Conservation (phyloP, 2,797 vertebrate species). For the Acanthopagrus latus region DNA sequence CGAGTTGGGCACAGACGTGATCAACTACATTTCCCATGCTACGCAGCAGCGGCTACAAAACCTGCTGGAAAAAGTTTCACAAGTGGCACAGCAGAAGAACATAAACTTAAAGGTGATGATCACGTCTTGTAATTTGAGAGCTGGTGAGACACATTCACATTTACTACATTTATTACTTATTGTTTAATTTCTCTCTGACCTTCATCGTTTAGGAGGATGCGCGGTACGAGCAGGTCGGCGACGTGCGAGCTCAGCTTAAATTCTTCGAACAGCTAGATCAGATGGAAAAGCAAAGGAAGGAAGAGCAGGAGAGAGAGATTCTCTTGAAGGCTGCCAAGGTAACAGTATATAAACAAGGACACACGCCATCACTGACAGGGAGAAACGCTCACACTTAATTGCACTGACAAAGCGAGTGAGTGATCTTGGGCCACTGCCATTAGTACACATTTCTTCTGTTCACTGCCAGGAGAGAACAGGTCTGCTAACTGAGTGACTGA, state of each 20-base stretch:
- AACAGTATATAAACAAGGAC: constrained; percentile 35
- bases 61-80: constrained; percentile 92
- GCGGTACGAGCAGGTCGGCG: constrained; percentile 88
- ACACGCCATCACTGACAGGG: not conserved
- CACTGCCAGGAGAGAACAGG: constrained; percentile 18
- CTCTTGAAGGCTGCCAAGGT: constrained; percentile 96
- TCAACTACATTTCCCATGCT: constrained; percentile 93
- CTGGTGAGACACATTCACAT: accelerated
- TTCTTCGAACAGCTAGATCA: constrained; percentile 98
- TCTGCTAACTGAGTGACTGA: constrained; percentile 31
- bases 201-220: constrained; percentile 89
- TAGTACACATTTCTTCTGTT: constrained; percentile 35
- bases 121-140: not conserved
- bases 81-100: constrained; percentile 93
- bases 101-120: constrained; percentile 90
- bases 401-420: constrained; percentile 9
- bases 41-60: constrained; percentile 92
- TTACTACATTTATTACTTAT: not conserved
- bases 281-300: constrained; percentile 95
- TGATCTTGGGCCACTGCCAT: constrained; percentile 41
- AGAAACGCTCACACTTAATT: constrained; percentile 12
- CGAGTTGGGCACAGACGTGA: constrained; percentile 92
- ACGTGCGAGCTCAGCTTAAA: constrained; percentile 93
- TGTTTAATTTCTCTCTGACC: not conserved
- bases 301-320: constrained; percentile 96